Conservation (phyloP, 2,113 vertebrate species). For the Prietella phreatophila region DNA sequence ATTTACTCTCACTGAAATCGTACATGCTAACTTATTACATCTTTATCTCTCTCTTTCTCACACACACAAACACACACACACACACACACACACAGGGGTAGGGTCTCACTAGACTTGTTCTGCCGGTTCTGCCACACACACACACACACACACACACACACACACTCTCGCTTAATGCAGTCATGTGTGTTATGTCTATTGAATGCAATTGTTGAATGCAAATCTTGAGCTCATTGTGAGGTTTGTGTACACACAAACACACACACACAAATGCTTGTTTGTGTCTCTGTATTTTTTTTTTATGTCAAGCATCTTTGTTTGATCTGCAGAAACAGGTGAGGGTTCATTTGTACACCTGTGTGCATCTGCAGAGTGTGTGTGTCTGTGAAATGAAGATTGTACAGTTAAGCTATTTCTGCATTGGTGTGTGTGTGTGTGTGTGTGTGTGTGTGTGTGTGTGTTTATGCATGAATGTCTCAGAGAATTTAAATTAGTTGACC, state of each 20-base stretch:
- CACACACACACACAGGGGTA: background rate
- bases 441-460: conserved; percentile 31
- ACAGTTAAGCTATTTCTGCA: background rate
- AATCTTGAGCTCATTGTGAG: conserved; percentile 76
- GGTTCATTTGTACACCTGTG: conserved; percentile 19
- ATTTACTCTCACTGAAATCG: background rate
- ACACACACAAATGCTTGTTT: background rate
- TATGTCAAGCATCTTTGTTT: background rate
- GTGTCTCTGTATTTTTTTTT: background rate
- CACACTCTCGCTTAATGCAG: background rate
- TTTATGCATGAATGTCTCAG: conserved; percentile 49
- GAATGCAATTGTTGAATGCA: background rate
- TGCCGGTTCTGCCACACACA: background rate
- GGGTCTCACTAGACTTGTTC: background rate
- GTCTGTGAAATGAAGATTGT: background rate
- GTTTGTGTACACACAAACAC: background rate
- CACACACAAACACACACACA: background rate
- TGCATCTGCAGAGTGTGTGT: conserved; percentile 7
- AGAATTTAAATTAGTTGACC: conserved; percentile 59
- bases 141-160: background rate
- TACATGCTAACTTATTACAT: background rate
- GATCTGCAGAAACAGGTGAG: conserved; percentile 3
- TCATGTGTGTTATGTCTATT: conserved; percentile 3
- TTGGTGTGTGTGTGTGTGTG: background rate
- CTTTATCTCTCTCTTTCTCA: background rate